A percentile compares a stretch with the other conserved stretches of the same genome.
Evolutionary conservation across 2,797 vertebrate genomes (phyloP).

Genomic region (Eutrigla gurnardus): DNA sequence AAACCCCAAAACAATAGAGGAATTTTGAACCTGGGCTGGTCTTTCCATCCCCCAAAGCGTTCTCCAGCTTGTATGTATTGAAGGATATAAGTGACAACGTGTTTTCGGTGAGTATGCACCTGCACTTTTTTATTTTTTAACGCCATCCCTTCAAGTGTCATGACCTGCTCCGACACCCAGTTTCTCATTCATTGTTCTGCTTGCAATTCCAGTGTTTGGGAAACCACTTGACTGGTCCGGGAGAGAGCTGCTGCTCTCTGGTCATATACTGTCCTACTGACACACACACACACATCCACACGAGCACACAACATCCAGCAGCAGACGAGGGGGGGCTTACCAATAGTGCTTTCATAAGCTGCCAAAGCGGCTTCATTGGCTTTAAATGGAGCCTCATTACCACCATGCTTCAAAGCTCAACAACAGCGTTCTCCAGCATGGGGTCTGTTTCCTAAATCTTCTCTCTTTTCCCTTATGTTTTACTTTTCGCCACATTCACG

Average conservation of each 20-base stretch:
- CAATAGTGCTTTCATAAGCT: conserved; percentile 78
- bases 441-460: conserved; percentile 65
- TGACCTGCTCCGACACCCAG: no score
- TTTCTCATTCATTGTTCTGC: neutral
- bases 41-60: neutral
- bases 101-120: neutral
- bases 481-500: conserved; percentile 48
- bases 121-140: neutral
- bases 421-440: conserved; percentile 71
- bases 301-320: conserved; percentile 57
- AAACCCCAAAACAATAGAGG: neutral
- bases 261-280: conserved; percentile 58
- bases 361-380: conserved; percentile 80
- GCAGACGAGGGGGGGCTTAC: conserved; percentile 62
- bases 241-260: conserved; percentile 29
- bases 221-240: conserved; percentile 19
- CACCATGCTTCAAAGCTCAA: conserved; percentile 77
- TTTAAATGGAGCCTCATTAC: conserved; percentile 82
- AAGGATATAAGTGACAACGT: neutral
- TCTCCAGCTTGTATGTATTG: neutral
- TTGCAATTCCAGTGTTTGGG: conserved; percentile 14
- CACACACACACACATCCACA: conserved; percentile 28
- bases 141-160: neutral
- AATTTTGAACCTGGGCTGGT: neutral
- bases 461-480: conserved; percentile 49